phyloP scores from a whole-genome alignment of 2,797 vertebrate species.

The Astyanax mexicanus region DNA sequence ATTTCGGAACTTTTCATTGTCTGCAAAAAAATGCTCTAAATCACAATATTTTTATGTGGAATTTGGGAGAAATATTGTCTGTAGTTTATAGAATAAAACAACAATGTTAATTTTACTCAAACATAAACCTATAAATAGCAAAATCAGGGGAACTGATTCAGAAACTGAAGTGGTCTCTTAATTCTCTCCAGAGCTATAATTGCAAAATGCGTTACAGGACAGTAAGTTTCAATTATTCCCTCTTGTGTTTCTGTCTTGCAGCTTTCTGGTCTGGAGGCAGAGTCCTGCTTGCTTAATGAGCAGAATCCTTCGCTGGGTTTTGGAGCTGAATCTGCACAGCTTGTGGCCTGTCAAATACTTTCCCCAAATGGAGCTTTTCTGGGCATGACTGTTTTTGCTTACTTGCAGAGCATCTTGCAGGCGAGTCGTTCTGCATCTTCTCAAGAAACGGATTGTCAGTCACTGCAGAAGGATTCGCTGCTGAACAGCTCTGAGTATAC shows the following conservation, averaged over 20 bases:
- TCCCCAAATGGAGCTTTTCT: slow-evolving; percentile 41
- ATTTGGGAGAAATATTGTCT: no score
- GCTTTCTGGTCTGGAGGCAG: slow-evolving; percentile 27
- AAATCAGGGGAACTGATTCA: no score
- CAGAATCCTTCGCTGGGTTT: background rate
- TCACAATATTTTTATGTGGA: no score
- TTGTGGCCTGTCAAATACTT: slow-evolving; percentile 54
- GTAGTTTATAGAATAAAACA: no score
- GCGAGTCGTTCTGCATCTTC: slow-evolving; percentile 28
- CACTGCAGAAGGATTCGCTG: slow-evolving; percentile 28
- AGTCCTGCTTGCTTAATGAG: slow-evolving; percentile 14
- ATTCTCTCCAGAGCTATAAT: no score
- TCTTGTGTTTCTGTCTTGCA: slow-evolving; percentile 31
- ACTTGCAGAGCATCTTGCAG: slow-evolving; percentile 54
- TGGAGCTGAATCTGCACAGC: slow-evolving; percentile 28
- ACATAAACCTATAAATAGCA: no score
- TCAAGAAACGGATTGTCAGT: slow-evolving; percentile 9
- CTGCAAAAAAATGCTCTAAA: no score
- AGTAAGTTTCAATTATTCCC: no score
- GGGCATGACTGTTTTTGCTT: slow-evolving; percentile 52
- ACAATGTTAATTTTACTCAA: no score
- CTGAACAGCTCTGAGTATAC: slow-evolving; percentile 53
- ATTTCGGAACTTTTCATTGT: no score
- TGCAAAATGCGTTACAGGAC: background rate
- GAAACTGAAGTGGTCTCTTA: no score